Evolutionary conservation across 2,888 invertebrate genomes (phyloP), one percentile per base, ranked within the genome.

Genomic region (Limenitis camilla): DNA sequence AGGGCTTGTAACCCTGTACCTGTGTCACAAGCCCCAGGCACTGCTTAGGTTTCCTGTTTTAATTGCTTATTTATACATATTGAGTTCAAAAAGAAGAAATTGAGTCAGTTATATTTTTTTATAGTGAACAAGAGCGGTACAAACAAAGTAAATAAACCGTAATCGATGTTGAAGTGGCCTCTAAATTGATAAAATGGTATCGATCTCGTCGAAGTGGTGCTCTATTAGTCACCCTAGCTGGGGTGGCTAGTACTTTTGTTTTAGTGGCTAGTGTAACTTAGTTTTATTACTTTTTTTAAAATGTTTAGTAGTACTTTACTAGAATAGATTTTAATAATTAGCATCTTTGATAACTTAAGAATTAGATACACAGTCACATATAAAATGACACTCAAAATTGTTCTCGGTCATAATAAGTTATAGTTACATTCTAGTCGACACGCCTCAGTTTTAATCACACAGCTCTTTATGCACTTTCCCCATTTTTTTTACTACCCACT

Each of bases 181-280:
- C 61, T 71, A 53, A 76, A 67, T 71, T 72, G 78, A 74, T 72
- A 76, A 78, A 79, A 81, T 76, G 72, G 72, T 75, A 81, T 81
- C 72, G 74, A 73, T 74, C 57, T 58, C 50, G 52, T 64, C 66
- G 66, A 68, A 67, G 65, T 71, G 68, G 73, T 71, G 75, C 72
- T 78, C 75, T 80, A 81, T 81, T 81, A 81, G 76, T 74, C 74
- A 73, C 82, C 78, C 79, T 71, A 70, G 72, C 11, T 65, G 61
- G 66, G 63, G 69, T 40, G 53, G 70, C 64, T 70, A 76, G 69
- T 74, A 40, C 69, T 74, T 76, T 78, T 79, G 78, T 79, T 76
- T 78, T 72, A 69, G 61, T 59, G 57, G 51, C 29, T 35, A 30
- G 27, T 33, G 44, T 51, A 45, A 45, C 45, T 30, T 33, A 33